Conservation (phyloP, 2,797 vertebrate genomes). For the Darevskia nairensis region DNA sequence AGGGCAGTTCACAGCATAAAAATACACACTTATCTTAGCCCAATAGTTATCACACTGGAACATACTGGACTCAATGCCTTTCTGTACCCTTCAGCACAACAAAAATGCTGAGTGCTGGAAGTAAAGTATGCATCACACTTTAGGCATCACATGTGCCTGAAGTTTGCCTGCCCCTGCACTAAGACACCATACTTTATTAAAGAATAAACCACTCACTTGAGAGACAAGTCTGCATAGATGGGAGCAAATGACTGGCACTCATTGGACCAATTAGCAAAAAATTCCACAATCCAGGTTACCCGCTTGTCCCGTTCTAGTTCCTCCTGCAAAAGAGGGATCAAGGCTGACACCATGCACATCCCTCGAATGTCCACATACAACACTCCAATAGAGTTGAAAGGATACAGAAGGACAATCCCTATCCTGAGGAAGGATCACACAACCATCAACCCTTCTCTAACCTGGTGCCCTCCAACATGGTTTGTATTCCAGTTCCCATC, state of each 20-base stretch:
- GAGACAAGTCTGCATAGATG: conserved; percentile 91
- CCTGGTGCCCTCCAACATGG: too few species aligned
- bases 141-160: neutral
- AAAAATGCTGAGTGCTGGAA: neutral
- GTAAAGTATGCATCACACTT: too few species aligned
- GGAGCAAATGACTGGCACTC: conserved; percentile 96
- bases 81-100: neutral
- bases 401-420: neutral
- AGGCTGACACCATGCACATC: neutral
- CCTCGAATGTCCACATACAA: neutral
- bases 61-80: neutral
- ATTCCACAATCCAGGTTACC: conserved; percentile 93
- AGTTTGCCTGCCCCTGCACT: rapidly evolving
- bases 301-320: conserved; percentile 88
- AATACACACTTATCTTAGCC: neutral
- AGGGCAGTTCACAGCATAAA: neutral
- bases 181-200: rapidly evolving
- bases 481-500: neutral
- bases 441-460: neutral
- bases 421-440: neutral
- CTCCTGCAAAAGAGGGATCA: conserved; percentile 77
- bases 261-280: conserved; percentile 97
- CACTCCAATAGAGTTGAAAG: neutral
- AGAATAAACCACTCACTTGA: conserved; percentile 83
- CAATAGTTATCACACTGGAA: neutral